These are phyloP conservation scores for Acanthosepion pharaonis DNA, from an alignment of 2,888 invertebrate genomes.

Conservation along the genomic window DNA sequence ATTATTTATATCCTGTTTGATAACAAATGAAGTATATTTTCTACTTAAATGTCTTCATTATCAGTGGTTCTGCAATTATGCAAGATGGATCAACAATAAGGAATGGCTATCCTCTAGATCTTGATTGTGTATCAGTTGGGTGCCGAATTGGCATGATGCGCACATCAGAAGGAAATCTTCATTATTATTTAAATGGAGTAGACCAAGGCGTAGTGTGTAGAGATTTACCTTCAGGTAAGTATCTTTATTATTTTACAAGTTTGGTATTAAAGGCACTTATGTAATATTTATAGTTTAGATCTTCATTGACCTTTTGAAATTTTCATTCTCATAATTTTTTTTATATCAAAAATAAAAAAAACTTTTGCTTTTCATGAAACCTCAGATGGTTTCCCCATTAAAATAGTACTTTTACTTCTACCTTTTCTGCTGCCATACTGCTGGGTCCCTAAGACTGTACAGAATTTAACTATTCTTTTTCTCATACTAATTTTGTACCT, in stretches of 20 bases:
- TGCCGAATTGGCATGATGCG: conserved; percentile 91
- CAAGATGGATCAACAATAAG: conserved; percentile 89
- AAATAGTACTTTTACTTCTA: too few relatives aligned
- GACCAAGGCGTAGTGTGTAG: conserved; percentile 72
- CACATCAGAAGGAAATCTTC: conserved; percentile 83
- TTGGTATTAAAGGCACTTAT: neutral
- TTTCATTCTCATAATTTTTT: too few relatives aligned
- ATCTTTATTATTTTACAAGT: neutral
- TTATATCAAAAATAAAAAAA: too few relatives aligned
- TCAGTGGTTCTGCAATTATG: conserved; percentile 89
- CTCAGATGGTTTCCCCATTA: too few relatives aligned
- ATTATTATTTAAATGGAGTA: conserved; percentile 70
- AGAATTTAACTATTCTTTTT: too few relatives aligned
- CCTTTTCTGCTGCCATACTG: too few relatives aligned
- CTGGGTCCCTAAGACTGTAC: too few relatives aligned
- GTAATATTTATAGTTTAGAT: too few relatives aligned
- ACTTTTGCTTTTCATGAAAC: too few relatives aligned
- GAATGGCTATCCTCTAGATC: conserved; percentile 88
- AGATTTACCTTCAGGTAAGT: conserved; percentile 68
- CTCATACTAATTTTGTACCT: too few relatives aligned
- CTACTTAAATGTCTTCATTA: neutral
- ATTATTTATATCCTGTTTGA: too few relatives aligned
- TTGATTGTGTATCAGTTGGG: conserved; percentile 86
- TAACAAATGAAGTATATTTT: neutral
- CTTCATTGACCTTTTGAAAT: too few relatives aligned